Base-by-base conservation (phyloP, 2,797 vertebrate species). In the Huso huso region DNA sequence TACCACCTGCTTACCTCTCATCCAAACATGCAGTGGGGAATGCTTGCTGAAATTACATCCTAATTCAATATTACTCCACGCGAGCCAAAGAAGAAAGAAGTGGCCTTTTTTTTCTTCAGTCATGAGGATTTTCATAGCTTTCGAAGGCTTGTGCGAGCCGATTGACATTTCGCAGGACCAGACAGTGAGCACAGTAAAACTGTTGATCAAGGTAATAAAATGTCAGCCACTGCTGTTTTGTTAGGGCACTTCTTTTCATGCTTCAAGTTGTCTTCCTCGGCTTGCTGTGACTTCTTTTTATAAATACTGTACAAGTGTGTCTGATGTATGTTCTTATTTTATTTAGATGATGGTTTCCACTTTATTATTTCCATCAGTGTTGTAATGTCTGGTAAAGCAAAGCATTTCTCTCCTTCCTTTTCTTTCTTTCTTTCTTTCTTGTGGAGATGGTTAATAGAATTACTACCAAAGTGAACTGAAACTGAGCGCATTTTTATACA, bases 111-210 rank as follows among this genome's bases (percentile, higher is more conserved):
- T 61, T 50, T 60, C 63, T 70, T 70, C 11, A 18, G 74, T 63
- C 70, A 91, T 91, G 88, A 89, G 77, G 72, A 81, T 92, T 72
- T 84, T 88, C 68, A 69, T 92, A 66, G 77, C 80, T 63, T 91
- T 85, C 63, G 84, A 91, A 6, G 86, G 82, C 37, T 80, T 78
- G 53, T 84, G 80, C 74, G 84, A 87, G 70, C 69, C 79, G 1
- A 89, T 92, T 68, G 79, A 89, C 60, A 66, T 92, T 70, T 73
- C 76, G 52, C 66, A 80, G 60, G 72, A 82, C 50, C 78, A 87
- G 64, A 88, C 84, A 6, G 86, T 89, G 13, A 69, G 74, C 58
- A 59, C 77, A 62, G 48, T 89, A 60, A 92, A 91, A 72, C 75
- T 78, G 75, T 84, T 82, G 81, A 73, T 90, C 69, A 89, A 91